phyloP scores from a whole-genome alignment of 2,797 vertebrate species.

The Sphaeramia orbicularis region DNA sequence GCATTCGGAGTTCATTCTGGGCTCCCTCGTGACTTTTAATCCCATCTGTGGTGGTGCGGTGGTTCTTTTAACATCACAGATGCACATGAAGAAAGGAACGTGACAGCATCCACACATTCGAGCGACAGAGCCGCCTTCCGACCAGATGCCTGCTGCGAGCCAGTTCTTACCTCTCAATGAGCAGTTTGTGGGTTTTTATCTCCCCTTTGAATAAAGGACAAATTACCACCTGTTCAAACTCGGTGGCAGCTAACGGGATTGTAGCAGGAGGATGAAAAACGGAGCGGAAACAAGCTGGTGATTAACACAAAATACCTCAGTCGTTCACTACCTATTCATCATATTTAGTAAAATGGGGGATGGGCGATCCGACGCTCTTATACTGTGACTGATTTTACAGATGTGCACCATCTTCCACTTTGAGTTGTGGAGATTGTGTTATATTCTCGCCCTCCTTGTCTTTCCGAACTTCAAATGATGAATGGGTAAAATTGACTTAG shows the following conservation, averaged over 20 bases:
- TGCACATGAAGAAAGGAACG: constrained; percentile 33
- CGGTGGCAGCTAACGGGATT: constrained; percentile 27
- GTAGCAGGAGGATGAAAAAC: constrained; percentile 18
- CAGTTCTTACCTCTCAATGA: constrained; percentile 21
- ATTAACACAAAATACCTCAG: constrained; percentile 18
- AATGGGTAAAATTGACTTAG: no score
- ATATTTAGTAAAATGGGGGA: constrained; percentile 4
- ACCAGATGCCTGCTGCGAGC: constrained; percentile 60
- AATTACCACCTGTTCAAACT: constrained; percentile 65
- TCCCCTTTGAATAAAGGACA: constrained; percentile 55
- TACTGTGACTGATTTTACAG: no score
- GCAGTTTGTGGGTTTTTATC: constrained; percentile 54
- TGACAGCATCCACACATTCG: constrained; percentile 35
- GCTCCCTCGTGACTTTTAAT: constrained; percentile 37
- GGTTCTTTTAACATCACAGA: constrained; percentile 59
- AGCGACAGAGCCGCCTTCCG: constrained; percentile 29
- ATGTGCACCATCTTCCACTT: no score
- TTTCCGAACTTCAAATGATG: no score
- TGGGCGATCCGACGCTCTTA: no score
- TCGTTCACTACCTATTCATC: constrained; percentile 5
- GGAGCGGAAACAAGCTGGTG: constrained; percentile 23
- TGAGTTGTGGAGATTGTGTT: no score
- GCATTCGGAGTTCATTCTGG: constrained; percentile 19
- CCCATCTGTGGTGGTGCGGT: constrained; percentile 49
- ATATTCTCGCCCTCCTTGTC: no score